These are phyloP conservation scores for Regulus satrapa DNA, from an alignment of 2,113 vertebrate species.

Conservation along the genomic window DNA sequence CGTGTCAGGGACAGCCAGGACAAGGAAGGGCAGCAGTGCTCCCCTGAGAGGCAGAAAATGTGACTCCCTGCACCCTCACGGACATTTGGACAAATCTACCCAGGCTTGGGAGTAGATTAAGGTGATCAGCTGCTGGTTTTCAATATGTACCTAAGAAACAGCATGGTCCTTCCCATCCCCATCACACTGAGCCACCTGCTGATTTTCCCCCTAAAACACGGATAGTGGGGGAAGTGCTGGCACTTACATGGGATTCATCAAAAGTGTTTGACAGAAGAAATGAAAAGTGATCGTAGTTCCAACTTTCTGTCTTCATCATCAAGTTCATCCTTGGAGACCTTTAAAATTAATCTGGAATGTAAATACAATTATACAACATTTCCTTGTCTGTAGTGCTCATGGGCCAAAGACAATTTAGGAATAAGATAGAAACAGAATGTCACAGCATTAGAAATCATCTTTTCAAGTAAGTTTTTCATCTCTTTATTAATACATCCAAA, in stretches of 20 bases:
- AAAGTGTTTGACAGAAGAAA: not conserved
- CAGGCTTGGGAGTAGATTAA: not conserved
- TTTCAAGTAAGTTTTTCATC: not conserved
- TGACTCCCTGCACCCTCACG: rapidly evolving
- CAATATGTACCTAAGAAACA: not conserved
- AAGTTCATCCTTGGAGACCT: not conserved
- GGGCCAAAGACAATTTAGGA: not conserved
- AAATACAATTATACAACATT: not conserved
- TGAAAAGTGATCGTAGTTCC: not conserved
- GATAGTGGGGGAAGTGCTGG: not conserved
- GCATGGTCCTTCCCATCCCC: not conserved
- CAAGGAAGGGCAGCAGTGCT: not conserved
- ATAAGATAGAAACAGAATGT: not conserved
- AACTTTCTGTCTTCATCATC: not conserved
- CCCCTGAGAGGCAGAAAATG: not conserved
- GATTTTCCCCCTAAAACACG: not conserved
- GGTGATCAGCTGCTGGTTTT: not conserved
- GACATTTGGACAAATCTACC: not conserved
- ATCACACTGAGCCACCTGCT: not conserved
- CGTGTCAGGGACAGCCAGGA: not conserved
- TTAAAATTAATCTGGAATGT: not conserved
- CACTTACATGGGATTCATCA: not conserved
- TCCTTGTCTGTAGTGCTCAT: not conserved
- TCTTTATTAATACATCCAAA: not conserved
- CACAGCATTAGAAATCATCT: not conserved